phyloP scores from a whole-genome alignment of 1,140 invertebrate genomes.

The Pentalonia nigronervosa region DNA sequence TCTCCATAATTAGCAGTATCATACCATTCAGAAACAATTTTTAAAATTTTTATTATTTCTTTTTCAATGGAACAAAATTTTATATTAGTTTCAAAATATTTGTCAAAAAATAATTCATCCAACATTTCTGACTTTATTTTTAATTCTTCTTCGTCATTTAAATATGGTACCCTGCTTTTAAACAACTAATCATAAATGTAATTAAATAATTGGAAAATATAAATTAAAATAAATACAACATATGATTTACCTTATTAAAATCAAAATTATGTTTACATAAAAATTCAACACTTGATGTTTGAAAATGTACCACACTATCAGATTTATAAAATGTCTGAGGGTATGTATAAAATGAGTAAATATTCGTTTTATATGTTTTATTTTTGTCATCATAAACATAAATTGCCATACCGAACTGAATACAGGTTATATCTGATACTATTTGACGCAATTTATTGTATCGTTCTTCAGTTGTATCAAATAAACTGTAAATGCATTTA shows the following conservation, averaged over 20 bases:
- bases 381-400: not conserved
- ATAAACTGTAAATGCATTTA: conserved; percentile 26
- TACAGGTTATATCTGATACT: conserved; percentile 52
- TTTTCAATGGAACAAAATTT: conserved; percentile 21
- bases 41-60: conserved; percentile 39
- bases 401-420: conserved; percentile 37
- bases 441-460: conserved; percentile 23
- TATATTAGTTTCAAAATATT: conserved; percentile 45
- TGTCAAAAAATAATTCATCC: conserved; percentile 32
- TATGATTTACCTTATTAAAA: conserved; percentile 50
- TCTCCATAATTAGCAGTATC: conserved; percentile 10
- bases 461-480: conserved; percentile 33
- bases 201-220: not conserved
- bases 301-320: conserved; percentile 20
- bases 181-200: conserved; percentile 35
- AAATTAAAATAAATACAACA: not conserved
- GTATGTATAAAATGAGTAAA: conserved; percentile 40
- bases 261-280: conserved; percentile 51
- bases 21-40: conserved; percentile 48
- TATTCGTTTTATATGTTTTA: not conserved
- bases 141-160: conserved; percentile 31
- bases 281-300: conserved; percentile 52
- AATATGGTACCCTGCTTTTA: conserved; percentile 33
- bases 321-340: conserved; percentile 42
- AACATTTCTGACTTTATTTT: conserved; percentile 29